A percentile compares a stretch with the other conserved stretches of the same genome.
These are phyloP conservation scores for Paramuricea clavata DNA, from an alignment of 92 coral and sea anemone genomes.

Conservation along the genomic window DNA sequence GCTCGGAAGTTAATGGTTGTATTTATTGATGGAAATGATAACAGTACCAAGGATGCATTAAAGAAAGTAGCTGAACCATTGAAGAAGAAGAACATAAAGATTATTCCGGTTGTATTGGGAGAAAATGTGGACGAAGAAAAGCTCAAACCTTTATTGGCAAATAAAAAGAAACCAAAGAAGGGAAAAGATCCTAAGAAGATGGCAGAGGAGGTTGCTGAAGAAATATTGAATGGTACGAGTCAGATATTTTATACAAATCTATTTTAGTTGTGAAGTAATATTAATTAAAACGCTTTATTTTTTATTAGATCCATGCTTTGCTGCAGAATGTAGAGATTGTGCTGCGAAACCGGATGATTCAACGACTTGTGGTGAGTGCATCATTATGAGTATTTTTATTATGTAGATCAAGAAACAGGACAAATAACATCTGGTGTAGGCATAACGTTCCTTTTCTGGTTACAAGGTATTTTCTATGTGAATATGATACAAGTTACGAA, in stretches of 20 bases:
- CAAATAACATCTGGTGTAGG: no score
- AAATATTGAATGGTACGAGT: slow-evolving; percentile 68
- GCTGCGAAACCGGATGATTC: slow-evolving; percentile 33
- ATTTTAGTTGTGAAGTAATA: background rate
- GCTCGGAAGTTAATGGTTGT: slow-evolving; percentile 83
- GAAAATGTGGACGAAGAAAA: slow-evolving; percentile 74
- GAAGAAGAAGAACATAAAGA: slow-evolving; percentile 73
- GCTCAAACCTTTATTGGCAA: slow-evolving; percentile 68
- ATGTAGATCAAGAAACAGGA: no score
- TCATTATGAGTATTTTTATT: no score
- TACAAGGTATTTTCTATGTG: no score
- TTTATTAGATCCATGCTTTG: slow-evolving; percentile 42
- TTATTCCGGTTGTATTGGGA: slow-evolving; percentile 91
- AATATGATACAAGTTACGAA: no score
- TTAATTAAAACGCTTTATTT: background rate
- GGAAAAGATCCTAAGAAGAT: slow-evolving; percentile 68
- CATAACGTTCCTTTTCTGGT: no score
- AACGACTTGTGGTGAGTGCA: slow-evolving; percentile 45
- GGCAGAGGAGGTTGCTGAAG: slow-evolving; percentile 78
- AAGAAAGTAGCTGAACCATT: slow-evolving; percentile 68
- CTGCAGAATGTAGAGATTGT: slow-evolving; percentile 43
- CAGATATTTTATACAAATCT: no score
- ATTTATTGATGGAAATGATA: slow-evolving; percentile 78
- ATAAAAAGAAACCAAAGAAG: slow-evolving; percentile 59
- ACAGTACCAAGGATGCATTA: slow-evolving; percentile 58